A percentile compares a stretch with the other conserved stretches of the same genome.
Evolutionary conservation across 2,113 vertebrate species (phyloP).

Genomic region (Caloenas nicobarica): DNA sequence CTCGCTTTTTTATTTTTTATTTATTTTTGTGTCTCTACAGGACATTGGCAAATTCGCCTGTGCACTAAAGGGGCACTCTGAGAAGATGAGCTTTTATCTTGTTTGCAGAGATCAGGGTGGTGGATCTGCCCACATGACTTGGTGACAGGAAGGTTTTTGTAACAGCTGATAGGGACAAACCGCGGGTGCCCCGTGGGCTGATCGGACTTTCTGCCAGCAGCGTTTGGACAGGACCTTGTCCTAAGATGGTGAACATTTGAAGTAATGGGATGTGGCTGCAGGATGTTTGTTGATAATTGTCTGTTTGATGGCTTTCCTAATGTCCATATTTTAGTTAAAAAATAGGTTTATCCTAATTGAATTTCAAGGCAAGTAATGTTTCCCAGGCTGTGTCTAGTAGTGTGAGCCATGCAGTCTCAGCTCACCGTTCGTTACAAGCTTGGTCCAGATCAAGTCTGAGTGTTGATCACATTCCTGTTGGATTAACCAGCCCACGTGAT

Average conservation of each 20-base stretch:
- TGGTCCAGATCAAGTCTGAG: background rate
- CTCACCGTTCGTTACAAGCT: background rate
- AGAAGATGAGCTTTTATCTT: background rate
- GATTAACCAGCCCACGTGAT: background rate
- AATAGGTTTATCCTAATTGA: background rate
- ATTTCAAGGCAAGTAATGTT: background rate
- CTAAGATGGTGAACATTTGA: background rate
- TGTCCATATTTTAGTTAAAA: background rate
- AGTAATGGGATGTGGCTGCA: background rate
- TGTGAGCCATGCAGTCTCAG: background rate
- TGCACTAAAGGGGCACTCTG: background rate
- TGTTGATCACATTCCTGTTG: background rate
- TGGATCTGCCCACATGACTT: background rate
- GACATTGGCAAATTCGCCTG: background rate
- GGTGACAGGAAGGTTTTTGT: background rate
- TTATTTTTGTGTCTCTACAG: too few species aligned
- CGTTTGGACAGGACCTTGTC: rapidly evolving
- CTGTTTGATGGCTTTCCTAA: rapidly evolving
- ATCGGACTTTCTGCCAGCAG: background rate
- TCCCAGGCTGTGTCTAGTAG: background rate
- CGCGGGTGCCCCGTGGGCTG: rapidly evolving
- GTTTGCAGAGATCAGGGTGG: background rate
- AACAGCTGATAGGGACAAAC: background rate
- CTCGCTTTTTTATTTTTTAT: background rate
- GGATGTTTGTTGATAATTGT: background rate